These are phyloP conservation scores for Okamejei kenojei DNA, from an alignment of 2,797 vertebrate species.

Conservation along the genomic window DNA sequence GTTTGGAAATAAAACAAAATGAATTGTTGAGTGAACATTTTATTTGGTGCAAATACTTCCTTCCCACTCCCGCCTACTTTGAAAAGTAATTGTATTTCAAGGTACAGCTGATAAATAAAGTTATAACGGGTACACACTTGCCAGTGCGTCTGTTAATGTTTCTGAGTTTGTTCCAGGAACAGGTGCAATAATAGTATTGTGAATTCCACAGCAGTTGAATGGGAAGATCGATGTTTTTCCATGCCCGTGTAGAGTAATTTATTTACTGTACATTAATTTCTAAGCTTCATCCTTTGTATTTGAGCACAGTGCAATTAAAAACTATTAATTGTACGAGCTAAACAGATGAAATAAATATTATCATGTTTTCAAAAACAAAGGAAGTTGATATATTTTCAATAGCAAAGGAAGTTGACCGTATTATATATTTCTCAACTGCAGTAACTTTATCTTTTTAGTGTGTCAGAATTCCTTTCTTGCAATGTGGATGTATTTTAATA, in stretches of 20 bases:
- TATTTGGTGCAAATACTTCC: background rate
- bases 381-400: background rate
- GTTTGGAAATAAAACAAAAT: background rate
- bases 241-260: background rate
- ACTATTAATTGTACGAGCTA: background rate
- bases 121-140: background rate
- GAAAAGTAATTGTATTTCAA: slow-evolving; percentile 26
- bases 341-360: background rate
- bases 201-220: background rate
- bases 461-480: background rate
- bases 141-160: background rate
- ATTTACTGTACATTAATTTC: slow-evolving; percentile 1
- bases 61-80: background rate
- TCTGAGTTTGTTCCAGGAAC: background rate
- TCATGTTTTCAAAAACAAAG: background rate
- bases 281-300: background rate
- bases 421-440: background rate
- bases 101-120: background rate
- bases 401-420: no score
- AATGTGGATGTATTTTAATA: background rate
- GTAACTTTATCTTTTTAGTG: background rate
- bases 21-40: background rate
- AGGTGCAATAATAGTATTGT: background rate
- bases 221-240: background rate
- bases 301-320: background rate